A percentile compares a stretch with the other conserved stretches of the same genome.
These are phyloP conservation scores for Griposia aprilina DNA, from an alignment of 2,888 invertebrate species.

Conservation along the genomic window DNA sequence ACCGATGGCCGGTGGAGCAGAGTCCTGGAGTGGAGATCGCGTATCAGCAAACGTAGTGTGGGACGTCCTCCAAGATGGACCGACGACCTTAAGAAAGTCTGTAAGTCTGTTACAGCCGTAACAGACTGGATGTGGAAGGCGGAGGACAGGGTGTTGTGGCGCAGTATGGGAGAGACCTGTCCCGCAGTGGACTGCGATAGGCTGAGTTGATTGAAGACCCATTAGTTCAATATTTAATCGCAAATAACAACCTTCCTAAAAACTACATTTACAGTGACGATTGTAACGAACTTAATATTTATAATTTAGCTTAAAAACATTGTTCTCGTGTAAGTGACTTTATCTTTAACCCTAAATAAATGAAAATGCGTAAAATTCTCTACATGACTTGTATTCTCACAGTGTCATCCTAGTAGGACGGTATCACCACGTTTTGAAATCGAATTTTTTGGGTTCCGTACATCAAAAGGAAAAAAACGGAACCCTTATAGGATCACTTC, in stretches of 20 bases:
- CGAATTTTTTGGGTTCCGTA: neutral
- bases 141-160: neutral
- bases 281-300: neutral
- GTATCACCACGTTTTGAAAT: neutral
- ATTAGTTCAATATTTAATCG: neutral
- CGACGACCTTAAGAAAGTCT: no score
- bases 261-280: neutral
- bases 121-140: no score
- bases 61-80: no score
- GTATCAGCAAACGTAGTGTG: no score
- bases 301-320: neutral
- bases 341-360: neutral
- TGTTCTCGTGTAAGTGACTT: neutral
- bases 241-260: neutral
- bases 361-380: neutral
- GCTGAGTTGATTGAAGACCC: neutral
- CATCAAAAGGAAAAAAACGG: neutral
- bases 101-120: no score
- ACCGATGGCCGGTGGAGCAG: no score
- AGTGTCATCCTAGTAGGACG: no score
- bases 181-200: no score
- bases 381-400: neutral
- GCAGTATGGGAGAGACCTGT: neutral
- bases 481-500: no score
- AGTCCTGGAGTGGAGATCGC: no score